phyloP scores from a whole-genome alignment of 2,113 vertebrate species.

The Apeltes quadracus region DNA sequence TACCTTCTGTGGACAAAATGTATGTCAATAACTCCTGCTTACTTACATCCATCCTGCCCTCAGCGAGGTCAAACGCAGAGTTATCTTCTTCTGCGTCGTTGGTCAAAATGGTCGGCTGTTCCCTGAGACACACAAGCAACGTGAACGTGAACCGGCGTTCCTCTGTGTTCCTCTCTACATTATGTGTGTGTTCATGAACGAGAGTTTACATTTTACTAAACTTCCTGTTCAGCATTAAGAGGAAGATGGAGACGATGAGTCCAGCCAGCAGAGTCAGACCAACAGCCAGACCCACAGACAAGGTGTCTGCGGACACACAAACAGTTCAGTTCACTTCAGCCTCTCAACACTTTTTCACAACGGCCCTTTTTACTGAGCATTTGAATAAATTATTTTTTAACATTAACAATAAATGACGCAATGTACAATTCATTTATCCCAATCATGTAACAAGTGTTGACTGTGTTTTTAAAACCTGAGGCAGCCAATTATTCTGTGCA shows the following conservation, averaged over 20 bases:
- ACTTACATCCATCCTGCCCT: constrained; percentile 59
- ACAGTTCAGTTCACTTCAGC: neutral
- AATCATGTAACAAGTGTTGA: neutral
- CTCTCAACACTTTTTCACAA: neutral
- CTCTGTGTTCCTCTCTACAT: neutral
- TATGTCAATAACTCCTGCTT: neutral
- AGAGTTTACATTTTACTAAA: constrained; percentile 43
- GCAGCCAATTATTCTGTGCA: neutral
- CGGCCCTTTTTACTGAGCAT: neutral
- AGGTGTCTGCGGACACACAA: constrained; percentile 44
- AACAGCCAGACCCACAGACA: constrained; percentile 58
- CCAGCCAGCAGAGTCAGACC: constrained; percentile 65
- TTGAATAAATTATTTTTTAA: neutral
- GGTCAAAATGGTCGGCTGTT: neutral
- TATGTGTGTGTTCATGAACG: neutral
- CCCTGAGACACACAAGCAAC: constrained; percentile 33
- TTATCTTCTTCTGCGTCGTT: constrained; percentile 9
- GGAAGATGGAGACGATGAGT: constrained; percentile 26
- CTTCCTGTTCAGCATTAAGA: constrained; percentile 54
- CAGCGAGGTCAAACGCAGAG: constrained; percentile 33
- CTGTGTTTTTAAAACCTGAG: neutral
- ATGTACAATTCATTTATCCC: neutral
- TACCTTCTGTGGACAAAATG: neutral
- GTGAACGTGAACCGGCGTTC: neutral
- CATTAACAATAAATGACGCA: no score